Evolutionary conservation across 2,797 vertebrate species (phyloP).

Genomic region (Dipus sagitta): DNA sequence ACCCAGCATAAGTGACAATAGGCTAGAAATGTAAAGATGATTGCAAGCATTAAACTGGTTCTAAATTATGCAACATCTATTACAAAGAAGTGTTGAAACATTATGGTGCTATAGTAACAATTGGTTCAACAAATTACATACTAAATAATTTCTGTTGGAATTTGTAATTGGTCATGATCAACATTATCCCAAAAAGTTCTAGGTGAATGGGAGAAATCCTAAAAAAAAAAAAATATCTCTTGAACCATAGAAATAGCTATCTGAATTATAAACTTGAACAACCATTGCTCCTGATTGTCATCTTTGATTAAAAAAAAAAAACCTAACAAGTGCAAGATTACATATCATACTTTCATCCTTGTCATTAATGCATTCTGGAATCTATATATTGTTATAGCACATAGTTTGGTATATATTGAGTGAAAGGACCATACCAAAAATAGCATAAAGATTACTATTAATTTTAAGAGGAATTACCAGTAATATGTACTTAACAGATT

Average conservation of each 20-base stretch:
- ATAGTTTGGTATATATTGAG: background rate
- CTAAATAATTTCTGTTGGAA: background rate
- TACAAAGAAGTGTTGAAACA: constrained; percentile 3
- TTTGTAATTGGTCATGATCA: background rate
- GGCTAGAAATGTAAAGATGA: background rate
- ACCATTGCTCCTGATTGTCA: background rate
- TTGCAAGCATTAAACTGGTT: background rate
- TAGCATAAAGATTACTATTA: background rate
- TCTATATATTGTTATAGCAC: background rate
- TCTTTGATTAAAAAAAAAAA: background rate
- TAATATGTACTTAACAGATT: background rate
- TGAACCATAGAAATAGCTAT: background rate
- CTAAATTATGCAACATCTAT: background rate
- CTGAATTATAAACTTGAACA: background rate
- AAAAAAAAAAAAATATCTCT: background rate
- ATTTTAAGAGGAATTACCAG: background rate
- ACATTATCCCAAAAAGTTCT: background rate
- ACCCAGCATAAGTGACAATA: background rate
- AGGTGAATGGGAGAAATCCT: background rate
- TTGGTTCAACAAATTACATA: background rate
- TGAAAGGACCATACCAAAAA: background rate
- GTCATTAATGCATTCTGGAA: background rate
- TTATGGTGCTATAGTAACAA: background rate
- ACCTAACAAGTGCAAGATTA: background rate
- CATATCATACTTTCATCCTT: background rate